Conservation (phyloP, 2,113 vertebrate genomes). For the Muscicapa adusta region DNA sequence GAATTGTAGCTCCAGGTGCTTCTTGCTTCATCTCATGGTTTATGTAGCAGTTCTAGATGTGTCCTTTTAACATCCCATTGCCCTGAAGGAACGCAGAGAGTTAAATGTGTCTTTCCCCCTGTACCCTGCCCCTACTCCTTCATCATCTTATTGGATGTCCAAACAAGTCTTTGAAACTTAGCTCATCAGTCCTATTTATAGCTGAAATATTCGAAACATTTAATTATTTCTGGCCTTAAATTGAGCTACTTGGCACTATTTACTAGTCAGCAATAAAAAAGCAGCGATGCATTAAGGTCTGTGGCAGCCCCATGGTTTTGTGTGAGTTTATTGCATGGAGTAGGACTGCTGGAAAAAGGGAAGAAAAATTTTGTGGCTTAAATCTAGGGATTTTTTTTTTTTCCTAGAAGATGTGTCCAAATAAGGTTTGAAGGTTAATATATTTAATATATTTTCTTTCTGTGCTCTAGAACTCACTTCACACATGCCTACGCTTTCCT, state of each 20-base stretch:
- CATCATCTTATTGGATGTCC: background rate
- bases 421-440: conserved; percentile 18
- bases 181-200: conserved; percentile 46
- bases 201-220: conserved; percentile 27
- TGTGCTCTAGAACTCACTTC: background rate
- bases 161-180: background rate
- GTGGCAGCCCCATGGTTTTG: background rate
- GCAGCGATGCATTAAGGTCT: background rate
- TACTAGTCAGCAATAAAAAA: background rate
- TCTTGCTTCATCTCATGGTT: background rate
- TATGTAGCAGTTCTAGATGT: conserved; percentile 18
- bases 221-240: conserved; percentile 61
- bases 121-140: background rate
- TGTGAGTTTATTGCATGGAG: background rate
- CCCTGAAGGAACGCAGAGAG: background rate
- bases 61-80: background rate
- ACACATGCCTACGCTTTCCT: background rate
- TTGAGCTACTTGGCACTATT: conserved; percentile 28
- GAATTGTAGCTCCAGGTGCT: conserved; percentile 17
- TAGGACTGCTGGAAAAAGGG: background rate
- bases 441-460: background rate
- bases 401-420: background rate
- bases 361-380: background rate
- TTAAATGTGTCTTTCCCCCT: background rate
- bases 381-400: background rate